phyloP scores from a whole-genome alignment of 2,888 invertebrate genomes.

The Bembecia ichneumoniformis region DNA sequence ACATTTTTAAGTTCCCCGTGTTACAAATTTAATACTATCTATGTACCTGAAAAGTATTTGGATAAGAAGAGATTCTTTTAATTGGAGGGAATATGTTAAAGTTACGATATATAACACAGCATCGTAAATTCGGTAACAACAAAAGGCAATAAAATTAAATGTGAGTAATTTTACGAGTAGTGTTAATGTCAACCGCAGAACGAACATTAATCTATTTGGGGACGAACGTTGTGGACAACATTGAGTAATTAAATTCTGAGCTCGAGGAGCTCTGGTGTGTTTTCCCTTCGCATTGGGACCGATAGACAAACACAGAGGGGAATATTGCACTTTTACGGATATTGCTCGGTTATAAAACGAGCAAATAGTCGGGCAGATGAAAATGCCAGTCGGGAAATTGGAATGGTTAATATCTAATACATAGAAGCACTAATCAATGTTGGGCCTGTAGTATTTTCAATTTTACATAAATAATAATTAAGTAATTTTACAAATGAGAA shows the following conservation, averaged over 20 bases:
- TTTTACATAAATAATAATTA: too few species aligned
- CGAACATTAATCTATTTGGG: slow-evolving; percentile 21
- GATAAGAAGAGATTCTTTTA: too few species aligned
- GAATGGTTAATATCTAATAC: too few species aligned
- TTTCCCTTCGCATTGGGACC: neutral
- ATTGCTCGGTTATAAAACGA: neutral
- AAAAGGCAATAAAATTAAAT: slow-evolving; percentile 14
- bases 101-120: neutral
- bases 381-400: too few species aligned
- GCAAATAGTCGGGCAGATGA: neutral
- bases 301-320: slow-evolving; percentile 26
- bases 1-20: too few species aligned
- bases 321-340: slow-evolving; percentile 10
- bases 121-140: slow-evolving; percentile 11
- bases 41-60: too few species aligned
- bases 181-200: slow-evolving; percentile 15
- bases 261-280: slow-evolving; percentile 8
- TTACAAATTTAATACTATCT: too few species aligned
- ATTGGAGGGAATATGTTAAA: too few species aligned
- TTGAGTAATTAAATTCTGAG: slow-evolving; percentile 52
- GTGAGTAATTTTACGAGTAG: slow-evolving; percentile 18
- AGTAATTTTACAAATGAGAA: too few species aligned
- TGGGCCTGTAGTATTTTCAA: too few species aligned
- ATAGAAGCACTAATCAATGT: too few species aligned
- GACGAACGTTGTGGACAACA: slow-evolving; percentile 31